Evolutionary conservation across 2,113 vertebrate species (phyloP).

Genomic region (Tiliqua scincoides): DNA sequence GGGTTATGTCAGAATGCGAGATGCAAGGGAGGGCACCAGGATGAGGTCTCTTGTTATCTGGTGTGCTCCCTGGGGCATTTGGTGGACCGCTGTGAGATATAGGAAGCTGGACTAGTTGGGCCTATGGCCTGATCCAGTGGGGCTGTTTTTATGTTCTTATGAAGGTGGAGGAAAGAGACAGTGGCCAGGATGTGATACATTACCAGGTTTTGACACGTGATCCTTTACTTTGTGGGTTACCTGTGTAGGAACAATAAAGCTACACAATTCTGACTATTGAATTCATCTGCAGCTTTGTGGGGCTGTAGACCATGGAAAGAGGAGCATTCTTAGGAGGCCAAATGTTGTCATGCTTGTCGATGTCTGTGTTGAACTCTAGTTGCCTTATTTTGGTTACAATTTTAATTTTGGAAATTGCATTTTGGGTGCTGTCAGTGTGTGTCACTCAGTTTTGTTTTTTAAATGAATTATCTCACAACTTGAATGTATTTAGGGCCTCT

Average conservation of each 20-base stretch:
- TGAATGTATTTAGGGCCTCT: conserved; percentile 31
- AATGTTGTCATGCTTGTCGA: too few relatives aligned
- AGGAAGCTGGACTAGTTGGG: too few relatives aligned
- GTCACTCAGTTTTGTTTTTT: conserved; percentile 14
- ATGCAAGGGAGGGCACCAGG: too few relatives aligned
- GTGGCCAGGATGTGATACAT: not conserved
- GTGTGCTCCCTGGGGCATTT: too few relatives aligned
- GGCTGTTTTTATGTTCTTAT: too few relatives aligned
- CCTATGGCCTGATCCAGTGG: too few relatives aligned
- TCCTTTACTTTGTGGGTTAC: not conserved
- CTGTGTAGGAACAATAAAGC: not conserved
- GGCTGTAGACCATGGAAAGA: not conserved
- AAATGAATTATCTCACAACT: conserved; percentile 28
- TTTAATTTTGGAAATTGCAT: not conserved
- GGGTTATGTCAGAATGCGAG: too few relatives aligned
- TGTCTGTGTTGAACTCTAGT: not conserved
- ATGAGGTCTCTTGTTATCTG: too few relatives aligned
- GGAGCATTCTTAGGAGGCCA: too few relatives aligned
- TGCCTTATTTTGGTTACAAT: not conserved
- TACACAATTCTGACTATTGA: not conserved
- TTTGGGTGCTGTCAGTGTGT: not conserved
- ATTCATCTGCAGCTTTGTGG: not conserved
- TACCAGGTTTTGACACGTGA: not conserved
- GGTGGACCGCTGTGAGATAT: too few relatives aligned
- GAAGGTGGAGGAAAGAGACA: not conserved